Evolutionary conservation across 2,113 vertebrate genomes (phyloP), one percentile per base, ranked within the genome.

Genomic region (Sander vitreus): DNA sequence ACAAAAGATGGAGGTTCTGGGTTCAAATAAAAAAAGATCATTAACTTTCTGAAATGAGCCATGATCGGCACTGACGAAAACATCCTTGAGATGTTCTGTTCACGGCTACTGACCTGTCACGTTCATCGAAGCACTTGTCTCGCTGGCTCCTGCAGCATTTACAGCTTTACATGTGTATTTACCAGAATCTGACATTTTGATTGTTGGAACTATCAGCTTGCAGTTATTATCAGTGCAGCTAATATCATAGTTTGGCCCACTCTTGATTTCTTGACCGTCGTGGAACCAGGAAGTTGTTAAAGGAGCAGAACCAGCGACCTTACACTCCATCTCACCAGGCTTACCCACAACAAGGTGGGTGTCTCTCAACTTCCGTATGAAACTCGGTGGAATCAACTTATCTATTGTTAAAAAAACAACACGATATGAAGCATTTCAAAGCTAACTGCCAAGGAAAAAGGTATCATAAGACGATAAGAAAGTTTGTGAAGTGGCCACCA

Each of bases 1-100:
- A 95, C 93, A 93, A 99, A 99, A 91, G 96, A 97, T 23, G 98
- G 97, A 72, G 97, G 97, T 95, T 99, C 98, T 99, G 76, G 80
- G 90, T 64, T 91, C 16, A 91, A 19, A 74, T 62, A 62, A 63
- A 85, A 74, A 77, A 88, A 78, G 45, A 83, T 94, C 72, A 6
- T 54, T 11, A 82, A 70, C 92, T 78, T 89, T 94, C 89, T 88
- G 93, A 89, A 6, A 21, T 15, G 12, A 60, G 18, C 5, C 27
- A 11, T 1, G 15, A 48, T 51, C 36, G 25, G 5, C n/a, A 16
- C 19, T 23, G 1, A 25, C 93, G 94, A 47, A 23, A 48, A 62
- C 2, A 50, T 76, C 51, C 43, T 27, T 23, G 2, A 80, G 33
- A 19, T 16, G 0, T 6, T 43, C 47, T 50, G 1, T 25, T 51